Conservation (phyloP, 2,113 vertebrate species). For the Ceyx cyanopectus region DNA sequence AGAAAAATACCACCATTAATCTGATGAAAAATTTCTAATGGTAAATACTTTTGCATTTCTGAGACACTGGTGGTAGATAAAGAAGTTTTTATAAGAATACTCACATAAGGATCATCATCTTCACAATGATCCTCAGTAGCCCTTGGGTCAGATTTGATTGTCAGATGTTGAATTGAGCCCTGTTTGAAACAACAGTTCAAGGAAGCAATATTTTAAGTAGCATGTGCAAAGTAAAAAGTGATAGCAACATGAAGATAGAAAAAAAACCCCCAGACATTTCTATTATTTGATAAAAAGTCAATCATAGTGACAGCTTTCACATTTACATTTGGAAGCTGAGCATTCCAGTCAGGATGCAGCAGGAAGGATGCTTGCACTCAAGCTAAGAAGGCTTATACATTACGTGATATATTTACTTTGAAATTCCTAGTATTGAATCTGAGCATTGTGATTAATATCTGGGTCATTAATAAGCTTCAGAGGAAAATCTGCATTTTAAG, state of each 20-base stretch:
- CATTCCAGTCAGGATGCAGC: background rate
- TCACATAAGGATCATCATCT: constrained; percentile 92
- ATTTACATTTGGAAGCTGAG: background rate
- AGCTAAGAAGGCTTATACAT: background rate
- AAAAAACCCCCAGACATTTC: background rate
- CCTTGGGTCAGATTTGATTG: constrained; percentile 83
- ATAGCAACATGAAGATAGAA: background rate
- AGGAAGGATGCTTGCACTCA: background rate
- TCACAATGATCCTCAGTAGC: constrained; percentile 89
- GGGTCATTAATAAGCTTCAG: background rate
- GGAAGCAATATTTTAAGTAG: background rate
- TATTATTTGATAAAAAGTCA: background rate
- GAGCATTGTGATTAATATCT: background rate
- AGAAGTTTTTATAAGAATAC: constrained; percentile 31
- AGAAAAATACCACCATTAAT: background rate
- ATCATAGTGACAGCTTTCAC: background rate
- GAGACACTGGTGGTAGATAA: background rate
- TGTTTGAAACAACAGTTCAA: constrained; percentile 48
- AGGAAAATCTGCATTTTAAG: background rate
- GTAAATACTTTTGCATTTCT: background rate
- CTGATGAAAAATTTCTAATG: background rate
- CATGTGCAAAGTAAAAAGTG: background rate
- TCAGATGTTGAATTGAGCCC: constrained; percentile 94
- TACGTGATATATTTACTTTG: background rate
- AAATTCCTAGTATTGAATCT: background rate